Conservation (phyloP, 2,888 invertebrate species). For the Chloroclysta siterata region DNA sequence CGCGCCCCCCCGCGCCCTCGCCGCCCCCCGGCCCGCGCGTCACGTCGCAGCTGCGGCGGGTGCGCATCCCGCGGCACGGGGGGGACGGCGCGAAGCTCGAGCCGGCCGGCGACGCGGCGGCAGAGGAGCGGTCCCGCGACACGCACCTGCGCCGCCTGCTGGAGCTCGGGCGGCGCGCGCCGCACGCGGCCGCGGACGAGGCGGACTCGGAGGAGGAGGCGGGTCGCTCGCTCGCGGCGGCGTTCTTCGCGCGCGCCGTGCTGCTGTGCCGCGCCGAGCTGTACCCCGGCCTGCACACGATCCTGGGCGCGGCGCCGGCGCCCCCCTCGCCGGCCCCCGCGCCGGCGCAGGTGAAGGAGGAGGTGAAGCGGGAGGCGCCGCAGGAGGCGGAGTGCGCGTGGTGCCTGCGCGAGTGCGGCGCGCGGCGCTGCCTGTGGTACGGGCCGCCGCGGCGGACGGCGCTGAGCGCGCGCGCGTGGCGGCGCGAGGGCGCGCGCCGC, state of each 20-base stretch:
- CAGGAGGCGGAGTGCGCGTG: slow-evolving; percentile 60
- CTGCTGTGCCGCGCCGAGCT: slow-evolving; percentile 75
- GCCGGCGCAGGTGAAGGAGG: slow-evolving; percentile 29
- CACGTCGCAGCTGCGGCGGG: slow-evolving; percentile 47
- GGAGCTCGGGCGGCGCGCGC: slow-evolving; percentile 40
- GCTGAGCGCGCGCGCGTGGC: slow-evolving; percentile 57
- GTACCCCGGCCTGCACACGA: slow-evolving; percentile 86
- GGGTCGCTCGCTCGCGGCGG: slow-evolving; percentile 64
- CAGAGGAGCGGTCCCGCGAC: slow-evolving; percentile 34
- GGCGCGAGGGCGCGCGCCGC: slow-evolving; percentile 77
- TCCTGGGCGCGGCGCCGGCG: slow-evolving; percentile 71
- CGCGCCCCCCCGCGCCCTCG: slow-evolving; percentile 35
- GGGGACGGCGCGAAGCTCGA: slow-evolving; percentile 13
- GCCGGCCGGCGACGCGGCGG: neutral
- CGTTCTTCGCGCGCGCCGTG: slow-evolving; percentile 76
- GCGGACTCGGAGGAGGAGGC: slow-evolving; percentile 23
- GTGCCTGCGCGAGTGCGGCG: slow-evolving; percentile 59
- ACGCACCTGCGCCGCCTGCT: slow-evolving; percentile 54
- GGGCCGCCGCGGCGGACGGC: slow-evolving; percentile 74
- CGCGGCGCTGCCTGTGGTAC: slow-evolving; percentile 78
- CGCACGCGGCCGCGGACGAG: slow-evolving; percentile 9
- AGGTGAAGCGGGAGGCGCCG: slow-evolving; percentile 34
- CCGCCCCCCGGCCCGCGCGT: slow-evolving; percentile 31
- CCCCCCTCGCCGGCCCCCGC: slow-evolving; percentile 41
- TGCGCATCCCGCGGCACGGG: slow-evolving; percentile 44